phyloP scores from a whole-genome alignment of 2,888 invertebrate genomes.

The Callimorpha dominula region DNA sequence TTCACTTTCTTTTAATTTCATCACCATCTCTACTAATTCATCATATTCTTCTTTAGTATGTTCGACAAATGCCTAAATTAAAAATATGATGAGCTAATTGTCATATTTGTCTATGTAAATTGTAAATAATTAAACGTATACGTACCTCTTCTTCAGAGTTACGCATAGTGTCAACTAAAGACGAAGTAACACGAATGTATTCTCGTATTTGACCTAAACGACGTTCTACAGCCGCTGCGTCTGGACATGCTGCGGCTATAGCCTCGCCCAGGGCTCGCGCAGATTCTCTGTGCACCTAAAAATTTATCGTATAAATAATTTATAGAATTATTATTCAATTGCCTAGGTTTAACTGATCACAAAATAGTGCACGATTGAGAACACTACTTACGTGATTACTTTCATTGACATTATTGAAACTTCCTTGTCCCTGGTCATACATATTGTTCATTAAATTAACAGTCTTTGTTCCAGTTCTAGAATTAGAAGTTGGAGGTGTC shows the following conservation, averaged over 20 bases:
- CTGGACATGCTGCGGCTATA: constrained; percentile 85
- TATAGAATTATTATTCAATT: background rate
- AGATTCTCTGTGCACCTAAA: constrained; percentile 77
- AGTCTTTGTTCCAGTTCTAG: constrained; percentile 75
- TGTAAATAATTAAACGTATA: constrained; percentile 19
- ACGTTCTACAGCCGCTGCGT: constrained; percentile 89
- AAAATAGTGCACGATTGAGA: background rate
- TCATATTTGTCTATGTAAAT: constrained; percentile 17
- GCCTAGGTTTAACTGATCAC: too few relatives aligned
- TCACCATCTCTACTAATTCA: constrained; percentile 89
- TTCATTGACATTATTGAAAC: constrained; percentile 78
- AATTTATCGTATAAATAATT: background rate
- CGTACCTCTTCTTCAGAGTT: constrained; percentile 90
- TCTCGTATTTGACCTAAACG: constrained; percentile 90
- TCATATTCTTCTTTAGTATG: constrained; percentile 86
- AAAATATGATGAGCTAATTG: constrained; percentile 60
- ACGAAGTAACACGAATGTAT: constrained; percentile 90
- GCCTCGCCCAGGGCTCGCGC: constrained; percentile 80
- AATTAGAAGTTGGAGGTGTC: constrained; percentile 68
- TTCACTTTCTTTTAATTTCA: constrained; percentile 90
- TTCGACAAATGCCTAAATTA: constrained; percentile 83
- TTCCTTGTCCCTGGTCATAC: constrained; percentile 80
- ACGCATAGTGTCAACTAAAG: constrained; percentile 90
- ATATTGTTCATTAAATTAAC: constrained; percentile 83
- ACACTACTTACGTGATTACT: constrained; percentile 74